phyloP scores from a whole-genome alignment of 1,140 invertebrate species.

The Danaus melanippus region DNA sequence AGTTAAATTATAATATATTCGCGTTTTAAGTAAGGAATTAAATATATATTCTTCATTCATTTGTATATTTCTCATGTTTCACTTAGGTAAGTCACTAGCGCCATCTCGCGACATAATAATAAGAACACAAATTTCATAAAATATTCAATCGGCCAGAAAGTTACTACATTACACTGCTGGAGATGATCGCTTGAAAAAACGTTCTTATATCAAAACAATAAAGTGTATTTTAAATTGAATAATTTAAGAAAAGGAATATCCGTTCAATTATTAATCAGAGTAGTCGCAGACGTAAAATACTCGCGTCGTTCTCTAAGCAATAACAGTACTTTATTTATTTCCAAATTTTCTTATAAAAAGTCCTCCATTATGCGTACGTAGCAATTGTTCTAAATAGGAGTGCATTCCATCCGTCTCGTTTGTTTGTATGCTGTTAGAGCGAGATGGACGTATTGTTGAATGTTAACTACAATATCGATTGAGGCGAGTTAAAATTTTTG shows the following conservation, averaged over 20 bases:
- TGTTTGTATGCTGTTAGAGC: conserved; percentile 13
- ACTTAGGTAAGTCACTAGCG: conserved; percentile 5
- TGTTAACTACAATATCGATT: conserved; percentile 35
- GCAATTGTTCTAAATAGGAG: too few relatives aligned
- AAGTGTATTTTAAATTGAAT: conserved; percentile 20
- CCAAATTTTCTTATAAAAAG: too few relatives aligned
- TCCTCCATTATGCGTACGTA: too few relatives aligned
- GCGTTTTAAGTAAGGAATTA: too few relatives aligned
- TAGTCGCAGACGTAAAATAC: conserved; percentile 41
- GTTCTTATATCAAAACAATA: conserved; percentile 20
- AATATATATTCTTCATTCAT: too few relatives aligned
- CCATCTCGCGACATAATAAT: conserved; percentile 34
- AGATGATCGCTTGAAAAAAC: conserved; percentile 17
- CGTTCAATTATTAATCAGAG: conserved; percentile 45
- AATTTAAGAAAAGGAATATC: conserved; percentile 32
- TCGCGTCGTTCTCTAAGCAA: conserved; percentile 29
- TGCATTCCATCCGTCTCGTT: too few relatives aligned
- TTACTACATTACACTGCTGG: conserved; percentile 43
- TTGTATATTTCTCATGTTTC: too few relatives aligned
- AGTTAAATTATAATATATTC: too few relatives aligned
- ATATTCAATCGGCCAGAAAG: conserved; percentile 47
- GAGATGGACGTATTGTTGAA: conserved; percentile 26
- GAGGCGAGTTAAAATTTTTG: conserved; percentile 19
- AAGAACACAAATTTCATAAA: conserved; percentile 33
- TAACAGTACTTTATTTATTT: conserved; percentile 10